Evolutionary conservation across 2,113 vertebrate genomes (phyloP).

Genomic region (Aspiorhynchus laticeps): DNA sequence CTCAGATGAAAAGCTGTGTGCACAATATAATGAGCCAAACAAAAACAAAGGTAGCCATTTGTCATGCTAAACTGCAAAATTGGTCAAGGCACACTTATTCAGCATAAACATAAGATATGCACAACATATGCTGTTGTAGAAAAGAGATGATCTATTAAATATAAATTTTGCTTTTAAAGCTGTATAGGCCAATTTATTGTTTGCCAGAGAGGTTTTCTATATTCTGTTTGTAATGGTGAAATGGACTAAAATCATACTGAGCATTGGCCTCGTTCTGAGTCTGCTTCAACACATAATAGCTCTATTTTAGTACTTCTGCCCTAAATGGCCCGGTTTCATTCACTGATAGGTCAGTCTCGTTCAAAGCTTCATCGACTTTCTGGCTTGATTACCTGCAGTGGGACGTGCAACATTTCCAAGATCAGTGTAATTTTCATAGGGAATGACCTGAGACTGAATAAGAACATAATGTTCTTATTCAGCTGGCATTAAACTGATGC

Average conservation of each 20-base stretch:
- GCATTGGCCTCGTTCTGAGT: not conserved
- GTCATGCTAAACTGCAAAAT: not conserved
- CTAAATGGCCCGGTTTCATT: not conserved
- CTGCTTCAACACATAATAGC: not conserved
- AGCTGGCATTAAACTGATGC: not conserved
- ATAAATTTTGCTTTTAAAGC: not conserved
- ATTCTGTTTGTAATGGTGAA: not conserved
- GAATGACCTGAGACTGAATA: not conserved
- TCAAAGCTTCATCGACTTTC: not conserved
- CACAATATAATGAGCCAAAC: not conserved
- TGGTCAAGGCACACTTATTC: not conserved
- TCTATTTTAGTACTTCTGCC: not conserved
- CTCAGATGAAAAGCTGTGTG: not conserved
- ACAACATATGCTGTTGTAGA: not conserved
- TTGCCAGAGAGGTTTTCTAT: not conserved
- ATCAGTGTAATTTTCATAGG: not conserved
- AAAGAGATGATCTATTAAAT: not conserved
- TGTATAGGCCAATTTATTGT: not conserved
- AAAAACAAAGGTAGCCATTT: not conserved
- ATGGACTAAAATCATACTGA: not conserved
- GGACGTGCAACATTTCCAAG: not conserved
- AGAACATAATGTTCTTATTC: not conserved
- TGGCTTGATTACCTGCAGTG: constrained; percentile 11
- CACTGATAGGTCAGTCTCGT: not conserved
- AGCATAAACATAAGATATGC: not conserved